Evolutionary conservation across 2,888 invertebrate species (phyloP).

Genomic region (Ichneumoninae sp.): DNA sequence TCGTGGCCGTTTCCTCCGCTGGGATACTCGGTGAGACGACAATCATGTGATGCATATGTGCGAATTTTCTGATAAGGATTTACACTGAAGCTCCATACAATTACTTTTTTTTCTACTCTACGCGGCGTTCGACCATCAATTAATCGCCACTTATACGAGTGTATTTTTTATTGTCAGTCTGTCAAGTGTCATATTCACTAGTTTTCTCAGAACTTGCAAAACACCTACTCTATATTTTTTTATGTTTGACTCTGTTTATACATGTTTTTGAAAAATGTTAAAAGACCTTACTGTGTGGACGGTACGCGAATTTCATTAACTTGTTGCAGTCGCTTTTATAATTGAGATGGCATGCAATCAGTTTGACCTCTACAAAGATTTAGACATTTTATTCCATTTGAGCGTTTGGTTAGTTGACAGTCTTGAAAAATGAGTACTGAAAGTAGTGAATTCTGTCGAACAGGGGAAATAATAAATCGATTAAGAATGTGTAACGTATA

Average conservation of each 20-base stretch:
- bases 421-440: too few species aligned
- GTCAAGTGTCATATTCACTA: not conserved
- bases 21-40: constrained; percentile 81
- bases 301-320: not conserved
- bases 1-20: constrained; percentile 78
- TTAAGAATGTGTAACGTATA: too few species aligned
- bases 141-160: not conserved
- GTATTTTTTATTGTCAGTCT: not conserved
- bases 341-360: not conserved
- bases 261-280: not conserved
- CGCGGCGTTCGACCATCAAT: not conserved
- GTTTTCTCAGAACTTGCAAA: not conserved
- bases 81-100: not conserved
- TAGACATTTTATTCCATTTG: too few species aligned
- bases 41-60: constrained; percentile 35
- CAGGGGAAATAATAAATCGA: too few species aligned
- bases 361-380: not conserved
- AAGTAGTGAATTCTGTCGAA: too few species aligned
- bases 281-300: not conserved
- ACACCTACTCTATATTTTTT: not conserved
- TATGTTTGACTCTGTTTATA: not conserved
- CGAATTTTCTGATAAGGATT: constrained; percentile 1
- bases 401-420: too few species aligned
- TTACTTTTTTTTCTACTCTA: not conserved
- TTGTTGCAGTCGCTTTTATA: not conserved